phyloP scores from a whole-genome alignment of 2,888 invertebrate species.

The Perdita meconis region DNA sequence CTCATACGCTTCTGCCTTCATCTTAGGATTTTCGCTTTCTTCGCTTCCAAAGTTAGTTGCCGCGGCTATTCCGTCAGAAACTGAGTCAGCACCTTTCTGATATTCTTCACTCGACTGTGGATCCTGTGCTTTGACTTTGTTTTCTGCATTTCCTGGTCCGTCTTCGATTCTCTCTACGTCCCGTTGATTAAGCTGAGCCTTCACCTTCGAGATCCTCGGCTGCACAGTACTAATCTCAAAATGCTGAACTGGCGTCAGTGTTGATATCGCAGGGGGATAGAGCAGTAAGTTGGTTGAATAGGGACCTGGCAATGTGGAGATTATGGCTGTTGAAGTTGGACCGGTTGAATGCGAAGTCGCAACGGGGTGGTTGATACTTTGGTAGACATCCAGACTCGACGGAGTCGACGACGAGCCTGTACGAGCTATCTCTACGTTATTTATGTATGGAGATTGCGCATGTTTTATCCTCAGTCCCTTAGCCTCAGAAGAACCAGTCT shows the following conservation, averaged over 20 bases:
- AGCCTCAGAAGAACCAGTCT: not conserved
- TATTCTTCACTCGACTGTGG: not conserved
- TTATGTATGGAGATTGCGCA: not conserved
- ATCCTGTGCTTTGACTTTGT: no score
- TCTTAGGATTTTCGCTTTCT: not conserved
- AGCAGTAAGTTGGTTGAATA: not conserved
- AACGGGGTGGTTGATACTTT: not conserved
- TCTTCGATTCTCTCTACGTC: not conserved
- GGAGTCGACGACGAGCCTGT: not conserved
- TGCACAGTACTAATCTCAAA: not conserved
- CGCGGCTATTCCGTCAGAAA: slow-evolving; percentile 12
- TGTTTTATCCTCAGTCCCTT: no score
- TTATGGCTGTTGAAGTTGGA: not conserved
- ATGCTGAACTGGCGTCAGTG: not conserved
- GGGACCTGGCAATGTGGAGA: not conserved
- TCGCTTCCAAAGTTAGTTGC: not conserved
- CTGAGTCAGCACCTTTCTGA: not conserved
- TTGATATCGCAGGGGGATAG: not conserved
- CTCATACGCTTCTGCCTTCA: slow-evolving; percentile 30
- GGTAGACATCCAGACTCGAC: not conserved
- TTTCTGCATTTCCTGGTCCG: not conserved
- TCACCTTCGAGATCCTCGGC: not conserved
- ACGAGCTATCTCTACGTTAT: not conserved
- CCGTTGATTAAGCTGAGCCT: not conserved
- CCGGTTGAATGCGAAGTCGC: not conserved